Conservation (phyloP, 1,140 invertebrate species). For the Bilobella aurantiaca region DNA sequence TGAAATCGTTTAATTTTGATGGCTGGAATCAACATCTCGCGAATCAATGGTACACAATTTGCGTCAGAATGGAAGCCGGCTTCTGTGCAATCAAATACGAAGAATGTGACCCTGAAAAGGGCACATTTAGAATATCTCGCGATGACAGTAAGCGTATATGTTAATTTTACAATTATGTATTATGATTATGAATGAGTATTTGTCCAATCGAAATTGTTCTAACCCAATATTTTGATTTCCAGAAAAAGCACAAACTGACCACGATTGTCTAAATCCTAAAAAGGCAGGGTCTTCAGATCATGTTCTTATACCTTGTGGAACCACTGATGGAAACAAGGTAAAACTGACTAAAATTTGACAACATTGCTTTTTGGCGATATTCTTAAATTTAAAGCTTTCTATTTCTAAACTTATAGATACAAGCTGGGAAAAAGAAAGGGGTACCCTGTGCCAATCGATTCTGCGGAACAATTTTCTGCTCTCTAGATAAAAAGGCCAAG, state of each 20-base stretch:
- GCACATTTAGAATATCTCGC: conserved; percentile 34
- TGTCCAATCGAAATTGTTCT: too few relatives aligned
- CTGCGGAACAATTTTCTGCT: conserved; percentile 36
- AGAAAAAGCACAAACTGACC: conserved; percentile 36
- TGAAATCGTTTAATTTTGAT: conserved; percentile 39
- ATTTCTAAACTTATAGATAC: conserved; percentile 23
- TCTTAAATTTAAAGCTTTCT: neutral
- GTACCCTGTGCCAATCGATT: conserved; percentile 35
- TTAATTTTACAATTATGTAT: too few relatives aligned
- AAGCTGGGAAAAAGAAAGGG: conserved; percentile 36
- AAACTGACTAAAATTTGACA: neutral
- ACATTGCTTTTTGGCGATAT: too few relatives aligned
- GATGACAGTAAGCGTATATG: conserved; percentile 37
- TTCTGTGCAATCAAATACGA: conserved; percentile 38
- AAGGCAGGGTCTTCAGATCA: conserved; percentile 35
- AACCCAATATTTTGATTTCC: neutral
- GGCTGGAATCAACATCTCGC: conserved; percentile 37
- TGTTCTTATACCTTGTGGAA: conserved; percentile 35
- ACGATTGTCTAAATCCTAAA: conserved; percentile 35
- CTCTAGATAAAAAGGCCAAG: conserved; percentile 35
- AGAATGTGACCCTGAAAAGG: conserved; percentile 36
- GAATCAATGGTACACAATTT: conserved; percentile 40
- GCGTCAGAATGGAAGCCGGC: conserved; percentile 37
- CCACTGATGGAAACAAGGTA: conserved; percentile 36
- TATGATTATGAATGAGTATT: too few relatives aligned